Evolutionary conservation across 2,888 invertebrate genomes (phyloP), one percentile per base, ranked within the genome.

Genomic region (Lypha dubia): DNA sequence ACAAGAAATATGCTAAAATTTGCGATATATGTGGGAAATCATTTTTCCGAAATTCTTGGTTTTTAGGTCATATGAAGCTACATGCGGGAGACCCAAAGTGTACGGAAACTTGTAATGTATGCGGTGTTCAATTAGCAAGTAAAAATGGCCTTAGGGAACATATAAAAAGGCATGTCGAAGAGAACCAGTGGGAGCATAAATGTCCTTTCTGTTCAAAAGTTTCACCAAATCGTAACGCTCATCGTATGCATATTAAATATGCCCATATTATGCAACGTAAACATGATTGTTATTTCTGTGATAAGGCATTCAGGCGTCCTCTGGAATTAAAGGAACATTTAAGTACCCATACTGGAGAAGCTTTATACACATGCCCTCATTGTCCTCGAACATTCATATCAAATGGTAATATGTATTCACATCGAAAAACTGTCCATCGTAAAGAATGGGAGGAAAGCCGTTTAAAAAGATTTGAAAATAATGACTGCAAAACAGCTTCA

Each of bases 21-120:
- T 92, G 91, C 82, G 91, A 92, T 63, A 89, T 91, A n/a, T 91
- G 91, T 24, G 91, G 92, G 1, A 91, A 91, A 75, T 87, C 89
- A 0, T 88, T 91, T 56, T 87, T 89, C 0, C 90, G 89, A 0
- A 87, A 88, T 0, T 89, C 89, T 38, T 88, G 89, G n/a, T 87
- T 91, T 67, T 88, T 85, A 35, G 88, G 90, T 0, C 91, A 91
- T 85, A 89, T 90, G 88, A 85, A 88, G 38, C 90, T 91, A 63
- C 91, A 92, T 71, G 83, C 88, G 3, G 90, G 90, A 0, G 87
- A 86, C 0, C 87, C 88, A 6, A 88, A 87, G 11, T 83, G 88
- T 20, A 73, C 82, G 7, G 88, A 90, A 17, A 88, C 90, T 41
- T 92, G 91, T 24, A 87, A 90, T n/a, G 81, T 90, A 11, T 92